A percentile compares a stretch with the other conserved stretches of the same genome.
These are phyloP conservation scores for Abrostola triplasia DNA, from an alignment of 2,888 invertebrate genomes.

Conservation along the genomic window DNA sequence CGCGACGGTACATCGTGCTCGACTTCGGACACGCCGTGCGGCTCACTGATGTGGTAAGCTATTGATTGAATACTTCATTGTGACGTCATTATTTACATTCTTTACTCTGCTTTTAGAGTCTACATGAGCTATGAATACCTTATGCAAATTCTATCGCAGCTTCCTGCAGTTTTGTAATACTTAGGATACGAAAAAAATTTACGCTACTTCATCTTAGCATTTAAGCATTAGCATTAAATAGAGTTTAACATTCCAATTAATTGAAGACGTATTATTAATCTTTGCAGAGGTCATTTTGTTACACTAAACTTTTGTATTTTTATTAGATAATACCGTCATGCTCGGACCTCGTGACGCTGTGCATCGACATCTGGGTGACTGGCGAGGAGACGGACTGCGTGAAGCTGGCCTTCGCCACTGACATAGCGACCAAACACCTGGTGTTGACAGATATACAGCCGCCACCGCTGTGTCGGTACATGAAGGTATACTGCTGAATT, in stretches of 20 bases:
- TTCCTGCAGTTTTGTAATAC: background rate
- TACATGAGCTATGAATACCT: too few relatives aligned
- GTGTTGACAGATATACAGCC: conserved; percentile 97
- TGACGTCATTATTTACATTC: background rate
- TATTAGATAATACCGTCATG: conserved; percentile 92
- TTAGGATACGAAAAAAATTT: background rate
- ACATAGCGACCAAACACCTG: conserved; percentile 95
- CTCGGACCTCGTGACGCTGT: conserved; percentile 94
- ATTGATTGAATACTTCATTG: background rate
- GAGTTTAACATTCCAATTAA: too few relatives aligned
- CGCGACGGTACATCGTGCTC: conserved; percentile 96
- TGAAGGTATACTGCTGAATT: conserved; percentile 90
- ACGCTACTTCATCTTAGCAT: too few relatives aligned
- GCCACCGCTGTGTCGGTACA: conserved; percentile 95
- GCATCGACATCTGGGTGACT: conserved; percentile 96
- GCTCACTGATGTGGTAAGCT: conserved; percentile 93
- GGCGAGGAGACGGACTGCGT: conserved; percentile 96
- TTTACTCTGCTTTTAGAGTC: too few relatives aligned
- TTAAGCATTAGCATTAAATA: too few relatives aligned
- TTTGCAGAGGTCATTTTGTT: too few relatives aligned
- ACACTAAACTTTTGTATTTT: background rate
- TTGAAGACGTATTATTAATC: too few relatives aligned
- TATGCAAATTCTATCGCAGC: too few relatives aligned
- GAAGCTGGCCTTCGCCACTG: conserved; percentile 94
- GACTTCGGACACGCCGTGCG: conserved; percentile 96